phyloP scores from a whole-genome alignment of 2,888 invertebrate genomes.

The Cheilosia urbana region DNA sequence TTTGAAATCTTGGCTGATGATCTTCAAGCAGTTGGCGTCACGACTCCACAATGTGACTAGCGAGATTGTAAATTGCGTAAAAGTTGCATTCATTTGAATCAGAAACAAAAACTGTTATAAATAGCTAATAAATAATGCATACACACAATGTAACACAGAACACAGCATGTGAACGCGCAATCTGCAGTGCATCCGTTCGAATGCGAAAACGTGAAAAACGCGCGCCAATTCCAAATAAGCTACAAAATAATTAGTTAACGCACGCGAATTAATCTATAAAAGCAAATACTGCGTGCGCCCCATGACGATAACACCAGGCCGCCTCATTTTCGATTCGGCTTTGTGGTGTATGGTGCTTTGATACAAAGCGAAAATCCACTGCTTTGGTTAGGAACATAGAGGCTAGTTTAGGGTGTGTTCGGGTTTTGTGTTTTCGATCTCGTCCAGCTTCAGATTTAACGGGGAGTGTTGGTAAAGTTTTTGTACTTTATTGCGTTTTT shows the following conservation, averaged over 20 bases:
- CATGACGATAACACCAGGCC: conserved; percentile 35
- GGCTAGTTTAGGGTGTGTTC: conserved; percentile 11
- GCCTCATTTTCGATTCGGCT: conserved; percentile 25
- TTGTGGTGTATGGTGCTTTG: conserved; percentile 12
- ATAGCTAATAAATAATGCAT: conserved; percentile 18
- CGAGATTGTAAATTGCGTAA: conserved; percentile 43
- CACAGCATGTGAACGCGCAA: conserved; percentile 16
- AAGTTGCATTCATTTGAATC: conserved; percentile 17
- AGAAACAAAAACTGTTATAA: conserved; percentile 1
- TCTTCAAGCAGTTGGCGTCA: conserved; percentile 8
- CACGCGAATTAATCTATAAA: conserved; percentile 53
- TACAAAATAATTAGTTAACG: conserved; percentile 63
- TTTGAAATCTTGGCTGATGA: conserved; percentile 27
- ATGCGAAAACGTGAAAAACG: conserved; percentile 40
- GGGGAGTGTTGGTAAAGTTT: no score
- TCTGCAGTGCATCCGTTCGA: conserved; percentile 17
- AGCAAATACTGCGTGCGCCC: conserved; percentile 29
- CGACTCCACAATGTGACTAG: conserved; percentile 30
- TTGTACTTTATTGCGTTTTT: no score
- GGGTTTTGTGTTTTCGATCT: not conserved
- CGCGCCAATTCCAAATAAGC: conserved; percentile 56
- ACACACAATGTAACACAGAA: conserved; percentile 9
- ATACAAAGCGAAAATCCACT: conserved; percentile 37
- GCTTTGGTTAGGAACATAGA: conserved; percentile 10
- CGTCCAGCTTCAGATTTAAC: no score